These are phyloP conservation scores for Boloria euphrosyne DNA, from an alignment of 2,888 invertebrate genomes.

Conservation along the genomic window DNA sequence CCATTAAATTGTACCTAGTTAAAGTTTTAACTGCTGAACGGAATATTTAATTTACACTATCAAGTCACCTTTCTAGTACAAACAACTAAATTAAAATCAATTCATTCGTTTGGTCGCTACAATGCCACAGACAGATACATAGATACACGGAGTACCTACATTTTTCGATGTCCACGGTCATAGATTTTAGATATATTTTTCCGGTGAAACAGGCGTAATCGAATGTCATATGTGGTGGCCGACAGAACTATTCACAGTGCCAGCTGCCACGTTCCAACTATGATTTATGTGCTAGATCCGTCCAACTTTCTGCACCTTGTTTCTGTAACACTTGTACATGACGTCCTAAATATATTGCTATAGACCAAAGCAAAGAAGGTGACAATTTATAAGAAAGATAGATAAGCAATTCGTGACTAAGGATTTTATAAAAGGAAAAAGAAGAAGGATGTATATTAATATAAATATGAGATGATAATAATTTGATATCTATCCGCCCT, in stretches of 20 bases:
- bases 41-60: too few relatives aligned
- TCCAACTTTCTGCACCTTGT: constrained; percentile 78
- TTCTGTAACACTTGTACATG: constrained; percentile 72
- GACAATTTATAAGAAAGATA: not conserved
- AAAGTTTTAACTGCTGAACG: too few relatives aligned
- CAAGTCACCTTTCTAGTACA: too few relatives aligned
- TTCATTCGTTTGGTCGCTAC: too few relatives aligned
- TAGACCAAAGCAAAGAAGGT: constrained; percentile 39
- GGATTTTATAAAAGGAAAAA: too few relatives aligned
- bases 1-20: too few relatives aligned
- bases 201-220: constrained; percentile 60
- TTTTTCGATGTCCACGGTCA: constrained; percentile 16
- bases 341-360: constrained; percentile 70
- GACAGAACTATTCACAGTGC: constrained; percentile 69
- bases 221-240: constrained; percentile 75
- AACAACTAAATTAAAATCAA: too few relatives aligned
- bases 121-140: not conserved
- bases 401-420: too few relatives aligned
- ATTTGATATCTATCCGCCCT: too few relatives aligned
- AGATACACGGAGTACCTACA: not conserved
- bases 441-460: too few relatives aligned
- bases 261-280: constrained; percentile 62
- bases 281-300: constrained; percentile 75
- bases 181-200: constrained; percentile 44
- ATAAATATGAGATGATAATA: too few relatives aligned